Base-by-base conservation (phyloP, 2,113 vertebrate species). In the Ciconia boyciana region DNA sequence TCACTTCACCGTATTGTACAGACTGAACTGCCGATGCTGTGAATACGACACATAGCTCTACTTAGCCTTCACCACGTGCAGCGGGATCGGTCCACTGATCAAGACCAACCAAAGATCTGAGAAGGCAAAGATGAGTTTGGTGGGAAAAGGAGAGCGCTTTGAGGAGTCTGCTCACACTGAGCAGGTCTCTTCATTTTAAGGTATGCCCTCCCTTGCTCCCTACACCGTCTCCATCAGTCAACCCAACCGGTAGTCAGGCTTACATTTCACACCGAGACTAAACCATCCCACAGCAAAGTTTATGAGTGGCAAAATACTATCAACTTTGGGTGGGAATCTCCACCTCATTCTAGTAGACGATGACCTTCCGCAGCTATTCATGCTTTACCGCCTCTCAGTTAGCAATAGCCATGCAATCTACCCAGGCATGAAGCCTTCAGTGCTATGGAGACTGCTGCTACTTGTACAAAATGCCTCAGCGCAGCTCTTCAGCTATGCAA, bases 41-140 rank as follows among this genome's bases (percentile, higher is more conserved):
- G 54, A 55, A 29, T 8, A 36, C 0, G 2, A 62, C 34, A 49
- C 0, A 0, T 0, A 21, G 57, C 43, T 32, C 61, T 17, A 10
- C n/a, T 28, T 4, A 21, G 19, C 46, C 54, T 16, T 41, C 44
- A 31, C 16, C 49, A 64, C 0, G 0, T 4, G 2, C 69, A 61
- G 54, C 2, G 2, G 18, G 49, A 32, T 34, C 26, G 3, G 44
- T 16, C 22, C 65, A 21, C 6, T 31, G 34, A 48, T 66, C 95
- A n/a, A 87, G 46, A 61, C 18, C 8, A 7, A 61, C 25, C 2
- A 48, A 55, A 58, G 51, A 54, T n/a, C 44, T 29, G 19, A 60
- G 49, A 82, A 69, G 58, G 34, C 43, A 68, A 52, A 54, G 31
- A 20, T 9, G 32, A 78, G n/a, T 32, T 43, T 43, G 26, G 11